These are phyloP conservation scores for Pristionchus maxplancki DNA, from an alignment of 2,888 invertebrate species.

Conservation along the genomic window DNA sequence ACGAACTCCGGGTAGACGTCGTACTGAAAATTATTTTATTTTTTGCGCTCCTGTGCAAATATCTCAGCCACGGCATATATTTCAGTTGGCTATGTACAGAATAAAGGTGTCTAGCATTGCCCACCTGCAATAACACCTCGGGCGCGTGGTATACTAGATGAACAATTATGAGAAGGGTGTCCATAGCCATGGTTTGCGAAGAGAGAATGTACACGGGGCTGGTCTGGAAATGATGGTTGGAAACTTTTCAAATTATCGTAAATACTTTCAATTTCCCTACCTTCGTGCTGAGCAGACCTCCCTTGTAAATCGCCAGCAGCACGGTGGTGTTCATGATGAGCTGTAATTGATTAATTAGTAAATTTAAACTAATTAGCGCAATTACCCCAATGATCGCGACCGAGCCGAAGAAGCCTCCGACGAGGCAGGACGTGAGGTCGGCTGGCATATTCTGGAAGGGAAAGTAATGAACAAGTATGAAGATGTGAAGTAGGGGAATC, in stretches of 20 bases:
- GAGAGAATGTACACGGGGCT: conserved; percentile 27
- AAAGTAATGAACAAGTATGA: not conserved
- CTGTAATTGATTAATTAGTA: not conserved
- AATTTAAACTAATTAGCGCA: not conserved
- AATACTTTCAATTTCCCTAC: not conserved
- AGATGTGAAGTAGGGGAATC: too few species aligned
- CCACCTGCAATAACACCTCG: not conserved
- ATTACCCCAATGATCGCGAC: not conserved
- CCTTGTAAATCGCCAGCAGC: not conserved
- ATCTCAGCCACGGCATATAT: too few species aligned
- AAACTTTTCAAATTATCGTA: not conserved
- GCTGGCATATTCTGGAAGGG: not conserved
- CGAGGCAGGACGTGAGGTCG: not conserved
- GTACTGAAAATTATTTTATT: not conserved
- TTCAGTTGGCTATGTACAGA: too few species aligned
- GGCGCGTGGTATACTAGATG: not conserved
- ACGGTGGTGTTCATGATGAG: not conserved
- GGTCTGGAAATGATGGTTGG: not conserved
- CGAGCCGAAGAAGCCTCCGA: not conserved
- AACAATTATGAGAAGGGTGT: not conserved
- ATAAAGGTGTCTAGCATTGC: not conserved
- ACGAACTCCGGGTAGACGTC: not conserved
- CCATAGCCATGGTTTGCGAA: not conserved
- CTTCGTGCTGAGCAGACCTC: not conserved
- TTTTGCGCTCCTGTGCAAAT: not conserved